Base-by-base conservation (phyloP, 2,113 vertebrate species). In the Scalopus aquaticus region DNA sequence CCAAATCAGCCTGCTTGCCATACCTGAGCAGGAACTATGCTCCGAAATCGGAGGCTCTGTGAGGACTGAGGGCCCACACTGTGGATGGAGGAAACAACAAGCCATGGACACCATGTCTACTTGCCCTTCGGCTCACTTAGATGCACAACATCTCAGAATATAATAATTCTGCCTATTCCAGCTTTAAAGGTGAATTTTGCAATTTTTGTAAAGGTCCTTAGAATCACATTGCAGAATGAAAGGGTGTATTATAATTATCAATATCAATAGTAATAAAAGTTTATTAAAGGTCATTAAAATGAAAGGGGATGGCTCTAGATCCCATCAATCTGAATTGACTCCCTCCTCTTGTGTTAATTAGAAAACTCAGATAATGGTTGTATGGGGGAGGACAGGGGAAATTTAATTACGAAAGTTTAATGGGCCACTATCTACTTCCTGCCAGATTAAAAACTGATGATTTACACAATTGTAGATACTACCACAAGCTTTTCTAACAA, bases 201-300 rank as follows among this genome's bases (percentile, higher is more conserved):
- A 96, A 96, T 96, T 98, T 98, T 98, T 98, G 97, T 97, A 98
- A 98, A 98, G 97, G 96, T 97, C 97, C 97, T 98, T 98, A 98
- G 97, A 98, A 98, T 98, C 98, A 98, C 98, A 98, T 98, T 98
- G 98, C 97, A 96, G 98, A 96, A 98, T 99, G 98, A 99, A 99
- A 98, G 98, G 99, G 99, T 99, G 98, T 98, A 98, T 99, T 99
- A 99, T 99, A 99, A 99, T 99, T 99, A 99, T 99, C 99, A 99
- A 99, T 99, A 99, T 97, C 98, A 98, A 98, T 98, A 98, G 98
- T 99, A 99, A 99, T 99, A 99, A 99, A 99, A 99, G 99, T 99
- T 99, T 99, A 99, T 99, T 99, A 99, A 99, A 99, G 99, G 99
- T 99, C 99, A 99, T 99, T 99, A 99, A 99, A 99, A 99, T 99